phyloP scores from a whole-genome alignment of 1,140 invertebrate genomes.

The Lepidurus apus region DNA sequence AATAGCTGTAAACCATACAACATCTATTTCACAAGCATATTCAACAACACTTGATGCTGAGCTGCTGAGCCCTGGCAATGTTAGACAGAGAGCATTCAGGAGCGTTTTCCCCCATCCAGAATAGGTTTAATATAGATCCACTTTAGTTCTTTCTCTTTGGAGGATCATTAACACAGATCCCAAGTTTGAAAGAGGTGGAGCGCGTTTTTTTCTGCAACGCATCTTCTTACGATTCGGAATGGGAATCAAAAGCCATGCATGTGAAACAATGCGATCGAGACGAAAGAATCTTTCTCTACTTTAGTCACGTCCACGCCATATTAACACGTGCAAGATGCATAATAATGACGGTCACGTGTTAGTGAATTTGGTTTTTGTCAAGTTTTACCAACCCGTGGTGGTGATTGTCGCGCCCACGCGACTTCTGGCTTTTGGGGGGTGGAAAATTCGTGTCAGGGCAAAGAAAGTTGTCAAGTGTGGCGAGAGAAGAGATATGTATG shows the following conservation, averaged over 20 bases:
- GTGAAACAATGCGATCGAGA: conserved; percentile 20
- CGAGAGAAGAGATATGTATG: background rate
- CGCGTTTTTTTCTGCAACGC: background rate
- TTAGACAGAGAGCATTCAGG: no score
- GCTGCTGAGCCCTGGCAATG: no score
- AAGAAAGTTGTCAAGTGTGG: conserved; percentile 19
- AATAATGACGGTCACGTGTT: background rate
- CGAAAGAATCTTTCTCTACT: background rate
- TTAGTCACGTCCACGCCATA: background rate
- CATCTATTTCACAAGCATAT: no score
- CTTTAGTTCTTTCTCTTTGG: no score
- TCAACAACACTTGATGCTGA: no score
- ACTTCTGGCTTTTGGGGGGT: conserved; percentile 26
- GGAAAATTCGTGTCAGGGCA: background rate
- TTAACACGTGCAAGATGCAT: background rate
- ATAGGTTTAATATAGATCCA: no score
- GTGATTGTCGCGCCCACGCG: conserved; percentile 24
- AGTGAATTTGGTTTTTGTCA: background rate
- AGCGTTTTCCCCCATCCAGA: no score
- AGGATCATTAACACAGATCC: background rate
- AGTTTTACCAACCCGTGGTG: conserved; percentile 26
- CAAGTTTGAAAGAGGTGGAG: background rate
- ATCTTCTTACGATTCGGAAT: background rate
- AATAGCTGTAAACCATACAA: no score
- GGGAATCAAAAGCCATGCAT: background rate